A percentile compares a stretch with the other conserved stretches of the same genome.
phyloP scores from a whole-genome alignment of 2,888 invertebrate species.

The Ernsta delagoae region DNA sequence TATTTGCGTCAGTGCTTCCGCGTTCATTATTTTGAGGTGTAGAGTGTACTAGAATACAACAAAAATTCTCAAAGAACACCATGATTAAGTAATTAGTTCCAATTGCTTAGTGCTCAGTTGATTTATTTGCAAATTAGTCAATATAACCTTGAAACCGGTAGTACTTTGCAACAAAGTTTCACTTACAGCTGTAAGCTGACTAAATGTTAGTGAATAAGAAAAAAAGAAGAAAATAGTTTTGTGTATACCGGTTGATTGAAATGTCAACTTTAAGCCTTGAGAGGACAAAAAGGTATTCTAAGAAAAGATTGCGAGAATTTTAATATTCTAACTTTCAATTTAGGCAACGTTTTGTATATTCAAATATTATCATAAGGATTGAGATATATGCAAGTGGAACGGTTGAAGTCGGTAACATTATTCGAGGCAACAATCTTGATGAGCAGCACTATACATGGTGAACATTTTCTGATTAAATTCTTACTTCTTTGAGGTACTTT shows the following conservation, averaged over 20 bases:
- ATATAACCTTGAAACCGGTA: background rate
- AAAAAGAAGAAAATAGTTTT: background rate
- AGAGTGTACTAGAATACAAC: background rate
- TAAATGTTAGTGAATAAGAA: background rate
- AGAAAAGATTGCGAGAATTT: background rate
- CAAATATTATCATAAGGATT: too few species aligned
- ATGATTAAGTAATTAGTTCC: slow-evolving; percentile 8
- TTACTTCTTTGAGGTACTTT: too few species aligned
- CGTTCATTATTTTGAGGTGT: background rate
- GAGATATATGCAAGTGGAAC: too few species aligned
- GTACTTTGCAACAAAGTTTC: background rate
- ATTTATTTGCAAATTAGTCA: background rate
- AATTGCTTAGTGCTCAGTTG: background rate
- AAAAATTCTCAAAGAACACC: background rate
- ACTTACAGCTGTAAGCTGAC: background rate
- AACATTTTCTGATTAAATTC: too few species aligned
- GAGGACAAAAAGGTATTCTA: background rate
- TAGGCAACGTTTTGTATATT: too few species aligned
- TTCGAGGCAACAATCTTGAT: too few species aligned
- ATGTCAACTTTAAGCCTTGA: background rate
- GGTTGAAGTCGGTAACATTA: too few species aligned
- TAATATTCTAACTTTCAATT: background rate
- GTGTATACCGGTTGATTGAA: background rate
- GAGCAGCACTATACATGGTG: too few species aligned
- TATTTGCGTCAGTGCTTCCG: background rate